Percentiles rank a stretch among this genome's conserved stretches.
Evolutionary conservation across 2,113 vertebrate genomes (phyloP).

Genomic region (Triplophysa tibetana): DNA sequence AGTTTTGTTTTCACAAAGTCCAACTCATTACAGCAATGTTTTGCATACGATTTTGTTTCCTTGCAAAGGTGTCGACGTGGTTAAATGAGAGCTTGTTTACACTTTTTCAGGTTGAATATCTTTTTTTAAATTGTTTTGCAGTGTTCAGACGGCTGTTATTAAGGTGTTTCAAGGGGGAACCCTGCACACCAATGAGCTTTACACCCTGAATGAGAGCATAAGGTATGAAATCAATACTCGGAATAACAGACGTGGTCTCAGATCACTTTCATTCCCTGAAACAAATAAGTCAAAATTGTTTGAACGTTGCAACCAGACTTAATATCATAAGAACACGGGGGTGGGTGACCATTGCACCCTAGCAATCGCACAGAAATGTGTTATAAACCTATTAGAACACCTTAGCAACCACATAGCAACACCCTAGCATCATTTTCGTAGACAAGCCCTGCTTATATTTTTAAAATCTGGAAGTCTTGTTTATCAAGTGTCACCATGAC

Average conservation of each 20-base stretch:
- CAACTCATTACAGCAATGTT: neutral
- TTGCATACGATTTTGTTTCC: neutral
- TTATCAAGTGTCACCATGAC: neutral
- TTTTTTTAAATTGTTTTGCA: slow-evolving; percentile 60
- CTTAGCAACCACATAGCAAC: neutral
- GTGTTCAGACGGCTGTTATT: slow-evolving; percentile 92
- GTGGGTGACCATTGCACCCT: no score
- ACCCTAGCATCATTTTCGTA: neutral
- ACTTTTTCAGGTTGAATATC: slow-evolving; percentile 15
- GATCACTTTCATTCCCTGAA: neutral
- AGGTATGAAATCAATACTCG: slow-evolving; percentile 72
- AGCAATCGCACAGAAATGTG: no score
- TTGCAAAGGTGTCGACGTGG: neutral
- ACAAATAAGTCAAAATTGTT: slow-evolving; percentile 27
- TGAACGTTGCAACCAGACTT: no score
- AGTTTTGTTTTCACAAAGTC: neutral
- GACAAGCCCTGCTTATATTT: neutral
- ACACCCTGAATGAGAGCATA: slow-evolving; percentile 90
- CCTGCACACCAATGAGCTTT: slow-evolving; percentile 88
- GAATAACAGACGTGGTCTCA: neutral
- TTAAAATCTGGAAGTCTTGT: no score
- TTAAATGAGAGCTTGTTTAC: neutral
- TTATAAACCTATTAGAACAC: no score
- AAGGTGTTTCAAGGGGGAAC: slow-evolving; percentile 92
- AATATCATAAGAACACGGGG: no score